phyloP scores from a whole-genome alignment of 2,113 vertebrate species.

The Spermophilus dauricus region DNA sequence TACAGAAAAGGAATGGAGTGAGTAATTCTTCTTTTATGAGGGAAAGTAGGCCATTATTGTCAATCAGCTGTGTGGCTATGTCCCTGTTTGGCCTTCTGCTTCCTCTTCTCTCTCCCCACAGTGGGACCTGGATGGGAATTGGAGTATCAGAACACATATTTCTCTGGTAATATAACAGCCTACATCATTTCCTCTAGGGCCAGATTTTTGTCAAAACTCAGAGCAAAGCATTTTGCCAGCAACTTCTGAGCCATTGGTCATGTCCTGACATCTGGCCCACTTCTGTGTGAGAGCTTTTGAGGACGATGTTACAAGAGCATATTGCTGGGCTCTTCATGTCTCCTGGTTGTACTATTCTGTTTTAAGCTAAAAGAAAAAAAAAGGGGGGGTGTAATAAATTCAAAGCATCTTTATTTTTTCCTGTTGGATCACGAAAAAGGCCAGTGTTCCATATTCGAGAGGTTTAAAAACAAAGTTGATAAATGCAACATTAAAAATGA shows the following conservation, averaged over 20 bases:
- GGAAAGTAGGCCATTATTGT: neutral
- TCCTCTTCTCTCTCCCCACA: neutral
- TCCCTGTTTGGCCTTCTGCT: neutral
- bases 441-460: neutral
- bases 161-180: neutral
- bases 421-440: neutral
- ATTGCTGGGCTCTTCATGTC: neutral
- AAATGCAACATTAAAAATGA: slow-evolving; percentile 69
- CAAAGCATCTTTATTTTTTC: neutral
- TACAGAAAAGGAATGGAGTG: neutral
- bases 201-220: slow-evolving; percentile 14
- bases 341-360: neutral
- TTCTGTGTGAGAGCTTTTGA: neutral
- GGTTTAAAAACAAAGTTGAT: slow-evolving; percentile 65
- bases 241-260: neutral
- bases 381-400: neutral
- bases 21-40: neutral
- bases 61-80: neutral
- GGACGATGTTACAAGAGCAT: neutral
- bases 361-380: neutral
- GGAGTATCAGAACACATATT: neutral
- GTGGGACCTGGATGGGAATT: neutral
- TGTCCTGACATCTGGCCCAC: neutral
- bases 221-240: neutral
- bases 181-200: neutral